Conservation (phyloP, 2,888 invertebrate species). For the Synergus laeviventris region DNA sequence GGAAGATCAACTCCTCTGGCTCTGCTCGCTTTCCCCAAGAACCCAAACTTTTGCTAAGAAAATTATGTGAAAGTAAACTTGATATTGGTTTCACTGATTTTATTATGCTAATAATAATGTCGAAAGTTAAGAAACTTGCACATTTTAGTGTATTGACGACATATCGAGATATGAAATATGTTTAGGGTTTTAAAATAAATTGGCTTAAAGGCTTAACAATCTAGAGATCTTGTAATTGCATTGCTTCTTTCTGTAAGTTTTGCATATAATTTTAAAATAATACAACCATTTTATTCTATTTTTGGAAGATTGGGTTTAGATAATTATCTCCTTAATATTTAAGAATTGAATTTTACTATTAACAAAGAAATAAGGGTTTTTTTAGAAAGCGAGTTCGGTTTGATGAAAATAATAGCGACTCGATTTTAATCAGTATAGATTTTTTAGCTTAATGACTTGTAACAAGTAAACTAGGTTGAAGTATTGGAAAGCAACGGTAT, state of each 20-base stretch:
- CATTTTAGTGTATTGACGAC: background rate
- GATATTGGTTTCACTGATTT: background rate
- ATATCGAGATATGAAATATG: background rate
- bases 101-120: background rate
- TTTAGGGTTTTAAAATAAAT: background rate
- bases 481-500: constrained; percentile 28
- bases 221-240: background rate
- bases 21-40: constrained; percentile 19
- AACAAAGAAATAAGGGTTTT: background rate
- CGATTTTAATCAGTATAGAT: constrained; percentile 34
- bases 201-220: background rate
- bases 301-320: background rate
- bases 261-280: background rate
- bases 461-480: constrained; percentile 32
- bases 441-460: constrained; percentile 38
- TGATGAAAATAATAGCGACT: constrained; percentile 11
- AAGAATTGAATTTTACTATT: constrained; percentile 1
- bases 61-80: constrained; percentile 1
- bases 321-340: background rate
- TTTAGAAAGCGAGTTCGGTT: constrained; percentile 24
- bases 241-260: background rate
- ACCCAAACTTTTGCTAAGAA: background rate
- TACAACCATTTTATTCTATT: background rate
- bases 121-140: background rate
- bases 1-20: constrained; percentile 7